Evolutionary conservation across 2,797 vertebrate genomes (phyloP), one percentile per base, ranked within the genome.

Genomic region (Pseudomugil gertrudae): DNA sequence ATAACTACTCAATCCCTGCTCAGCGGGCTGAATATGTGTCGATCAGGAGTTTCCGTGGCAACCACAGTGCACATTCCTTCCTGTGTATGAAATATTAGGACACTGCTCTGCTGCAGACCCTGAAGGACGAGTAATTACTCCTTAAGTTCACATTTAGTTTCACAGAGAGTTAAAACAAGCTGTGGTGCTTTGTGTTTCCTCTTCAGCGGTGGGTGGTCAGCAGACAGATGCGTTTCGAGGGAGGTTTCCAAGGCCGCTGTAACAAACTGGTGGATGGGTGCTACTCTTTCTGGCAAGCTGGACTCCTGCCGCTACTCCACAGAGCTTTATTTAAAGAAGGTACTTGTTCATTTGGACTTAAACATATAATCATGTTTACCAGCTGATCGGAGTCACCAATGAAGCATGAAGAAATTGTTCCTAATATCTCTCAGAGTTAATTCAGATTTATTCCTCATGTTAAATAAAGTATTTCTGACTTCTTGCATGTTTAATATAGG

Each of bases 201-300:
- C 35, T 5, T 15, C 88, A 99, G 97, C 92, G 93, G 71, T 99
- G 98, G 98, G 96, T 97, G 73, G 94, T 96, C 0, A 89, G 95
- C 84, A 94, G 95, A 75, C 98, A 99, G 91, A 99, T 98, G 97
- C 88, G 95, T 0, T 98, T 96, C 1, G 98, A 99, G 88, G 98
- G 98, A 0, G 98, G 98, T 8, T 99, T 99, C 88, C 98, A 99
- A 85, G 98, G 97, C 6, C 96, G 98, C 74, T 98, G 96, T 68
- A 99, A 99, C 78, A 99, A 99, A 87, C 92, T 99, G 90, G 97
- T 99, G 87, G 97, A 99, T 0, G 97, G 98, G 60, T 99, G 98
- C 90, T 99, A 99, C 87, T 99, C 98, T 21, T 99, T 98, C 90
- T 99, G 98, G 98, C 98, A 99, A 92, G 97, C 96, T 9, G 98